Base-by-base conservation (phyloP, 2,888 invertebrate species). In the Amiota minor region DNA sequence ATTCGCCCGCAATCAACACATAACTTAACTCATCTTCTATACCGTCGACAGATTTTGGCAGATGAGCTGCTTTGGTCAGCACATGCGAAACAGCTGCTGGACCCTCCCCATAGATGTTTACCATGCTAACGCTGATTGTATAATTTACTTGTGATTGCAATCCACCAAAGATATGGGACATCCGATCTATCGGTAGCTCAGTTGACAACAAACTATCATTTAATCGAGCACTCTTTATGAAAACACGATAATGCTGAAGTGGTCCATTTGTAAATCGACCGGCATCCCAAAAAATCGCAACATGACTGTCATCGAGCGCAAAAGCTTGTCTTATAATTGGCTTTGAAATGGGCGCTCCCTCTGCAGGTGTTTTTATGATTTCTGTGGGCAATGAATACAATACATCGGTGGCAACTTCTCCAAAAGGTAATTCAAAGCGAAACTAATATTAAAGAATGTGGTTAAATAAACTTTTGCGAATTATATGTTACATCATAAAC, bases 231-330 rank as follows among this genome's bases (percentile, higher is more conserved):
- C 91, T 90, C 0, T 90, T 92, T 64, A 97, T 92, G 83, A 93
- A 92, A 78, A 97, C 91, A 79, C 95, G 94, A 90, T 97, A 98
- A 78, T 96, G 95, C 76, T 96, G 93, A 81, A 98, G 92, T 56
- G 96, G 96, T 78, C 96, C 97, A 89, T 97, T 97, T 70, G 95
- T 94, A 87, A 95, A 96, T 71, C 93, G 92, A 16, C 97, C 97
- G 16, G 96, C 94, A 88, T 94, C 93, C 97, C 97, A 98, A 82
- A 95, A 95, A 75, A 98, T 93, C 77, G 96, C 95, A 76, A 97
- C 94, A 80, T 96, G 93, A 80, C 93, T 93, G 70, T 95, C 92
- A 89, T 97, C 96, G 72, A 96, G 93, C 4, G 96, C 93, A 73
- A 95, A 93, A 20, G 95, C 94, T 79, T 94, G 92, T 79, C 95